These are phyloP conservation scores for Heptranchias perlo DNA, from an alignment of 2,113 vertebrate species.

Conservation along the genomic window DNA sequence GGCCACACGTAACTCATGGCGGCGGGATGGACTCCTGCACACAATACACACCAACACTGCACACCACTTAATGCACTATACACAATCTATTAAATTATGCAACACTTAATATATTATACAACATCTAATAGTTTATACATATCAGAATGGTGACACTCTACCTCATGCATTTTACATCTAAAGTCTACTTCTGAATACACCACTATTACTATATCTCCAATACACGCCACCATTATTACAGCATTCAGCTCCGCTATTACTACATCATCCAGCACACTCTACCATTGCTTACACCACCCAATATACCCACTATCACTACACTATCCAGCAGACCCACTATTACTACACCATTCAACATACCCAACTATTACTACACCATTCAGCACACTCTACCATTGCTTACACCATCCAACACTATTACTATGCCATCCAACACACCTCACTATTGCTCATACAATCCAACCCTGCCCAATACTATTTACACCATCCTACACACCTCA, in stretches of 20 bases:
- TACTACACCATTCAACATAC: neutral
- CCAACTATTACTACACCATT: neutral
- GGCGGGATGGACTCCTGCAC: neutral
- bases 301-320: neutral
- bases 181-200: neutral
- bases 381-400: neutral
- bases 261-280: neutral
- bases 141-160: neutral
- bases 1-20: neutral
- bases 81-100: slow-evolving; percentile 3
- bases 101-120: slow-evolving; percentile 21
- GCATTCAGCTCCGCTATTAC: neutral
- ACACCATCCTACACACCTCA: neutral
- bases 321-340: neutral
- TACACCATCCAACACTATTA: neutral
- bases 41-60: neutral
- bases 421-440: neutral
- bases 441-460: neutral
- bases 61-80: neutral
- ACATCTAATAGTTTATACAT: neutral
- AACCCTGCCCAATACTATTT: too few relatives aligned
- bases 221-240: too few relatives aligned
- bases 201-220: too few relatives aligned
- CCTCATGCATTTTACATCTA: neutral
- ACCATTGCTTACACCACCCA: neutral